Evolutionary conservation across 2,888 invertebrate genomes (phyloP), one percentile per base, ranked within the genome.

Genomic region (Drosophila flavopinicola): DNA sequence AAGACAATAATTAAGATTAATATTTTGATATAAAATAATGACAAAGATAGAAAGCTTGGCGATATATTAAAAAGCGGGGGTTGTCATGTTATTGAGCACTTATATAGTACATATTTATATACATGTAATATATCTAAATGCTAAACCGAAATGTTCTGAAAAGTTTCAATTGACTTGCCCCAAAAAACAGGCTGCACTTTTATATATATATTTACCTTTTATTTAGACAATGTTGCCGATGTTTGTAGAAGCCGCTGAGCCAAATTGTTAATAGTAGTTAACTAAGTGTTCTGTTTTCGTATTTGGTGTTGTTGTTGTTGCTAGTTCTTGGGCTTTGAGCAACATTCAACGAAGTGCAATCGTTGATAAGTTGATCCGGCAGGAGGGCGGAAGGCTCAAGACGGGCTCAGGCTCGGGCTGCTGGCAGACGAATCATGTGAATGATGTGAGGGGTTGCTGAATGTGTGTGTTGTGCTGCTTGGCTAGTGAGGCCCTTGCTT

Each of bases 401-500:
- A 56, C 37, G 70, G 30, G 54, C 45, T 69, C 44, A 70, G 69
- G 58, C 67, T 47, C 49, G 37, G 60, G 54, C 69, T 60, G 72
- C 66, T 66, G 68, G 72, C 57, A 56, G 56, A 67, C 67, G 51
- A 72, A 66, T 52, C 68, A 61, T 69, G 57, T 75, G 67, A 47
- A 61, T 66, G 77, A 75, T 64, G 82, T 49, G 67, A 63, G 56
- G 61, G 58, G 58, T n/a, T n/a, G 57, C 53, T 54, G 64, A 63
- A 15, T 57, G 70, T 53, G 70, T 53, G 61, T 48, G 73, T 67
- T 53, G 59, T 68, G 64, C 61, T 76, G 66, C 77, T 53, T 75
- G 66, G 71, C 74, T 76, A 67, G 52, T 74, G 59, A 59, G 60
- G 78, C 78, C 78, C 72, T 60, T 47, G 75, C 70, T 69, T 57